Evolutionary conservation across 2,113 vertebrate species (phyloP).

Genomic region (Semnornis frantzii): DNA sequence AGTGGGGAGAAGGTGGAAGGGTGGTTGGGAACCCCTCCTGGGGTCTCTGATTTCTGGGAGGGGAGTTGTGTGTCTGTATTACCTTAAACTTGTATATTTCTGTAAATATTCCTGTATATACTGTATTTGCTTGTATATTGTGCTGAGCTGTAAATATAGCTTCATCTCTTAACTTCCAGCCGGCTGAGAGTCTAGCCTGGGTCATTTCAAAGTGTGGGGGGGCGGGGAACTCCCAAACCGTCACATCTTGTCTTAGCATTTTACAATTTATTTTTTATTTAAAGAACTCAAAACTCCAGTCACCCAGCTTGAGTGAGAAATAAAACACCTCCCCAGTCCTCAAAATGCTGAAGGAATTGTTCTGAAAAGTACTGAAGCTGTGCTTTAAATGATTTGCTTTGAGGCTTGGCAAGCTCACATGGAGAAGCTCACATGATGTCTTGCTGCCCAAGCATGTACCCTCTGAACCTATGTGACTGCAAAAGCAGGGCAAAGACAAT

Average conservation of each 20-base stretch:
- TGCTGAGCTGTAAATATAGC: too few relatives aligned
- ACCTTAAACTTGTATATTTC: too few relatives aligned
- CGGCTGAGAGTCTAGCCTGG: too few relatives aligned
- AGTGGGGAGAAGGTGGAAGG: too few relatives aligned
- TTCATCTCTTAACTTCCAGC: too few relatives aligned
- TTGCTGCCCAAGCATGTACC: neutral
- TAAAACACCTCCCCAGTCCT: neutral
- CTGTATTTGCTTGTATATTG: too few relatives aligned
- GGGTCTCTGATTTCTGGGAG: too few relatives aligned
- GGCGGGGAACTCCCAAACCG: too few relatives aligned
- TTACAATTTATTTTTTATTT: neutral
- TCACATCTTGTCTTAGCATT: neutral
- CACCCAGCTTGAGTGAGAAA: neutral
- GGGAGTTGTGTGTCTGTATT: too few relatives aligned
- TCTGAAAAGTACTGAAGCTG: neutral
- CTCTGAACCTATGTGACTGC: neutral
- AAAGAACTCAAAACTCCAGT: neutral
- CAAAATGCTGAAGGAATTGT: neutral
- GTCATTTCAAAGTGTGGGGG: too few relatives aligned
- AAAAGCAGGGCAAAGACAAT: neutral
- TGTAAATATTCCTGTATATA: too few relatives aligned
- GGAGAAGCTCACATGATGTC: neutral
- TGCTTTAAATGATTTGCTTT: slow-evolving; percentile 18
- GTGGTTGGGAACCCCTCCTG: too few relatives aligned
- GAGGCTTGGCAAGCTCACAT: neutral